Conservation (phyloP, 2,113 vertebrate species). For the Atlantisia rogersi region DNA sequence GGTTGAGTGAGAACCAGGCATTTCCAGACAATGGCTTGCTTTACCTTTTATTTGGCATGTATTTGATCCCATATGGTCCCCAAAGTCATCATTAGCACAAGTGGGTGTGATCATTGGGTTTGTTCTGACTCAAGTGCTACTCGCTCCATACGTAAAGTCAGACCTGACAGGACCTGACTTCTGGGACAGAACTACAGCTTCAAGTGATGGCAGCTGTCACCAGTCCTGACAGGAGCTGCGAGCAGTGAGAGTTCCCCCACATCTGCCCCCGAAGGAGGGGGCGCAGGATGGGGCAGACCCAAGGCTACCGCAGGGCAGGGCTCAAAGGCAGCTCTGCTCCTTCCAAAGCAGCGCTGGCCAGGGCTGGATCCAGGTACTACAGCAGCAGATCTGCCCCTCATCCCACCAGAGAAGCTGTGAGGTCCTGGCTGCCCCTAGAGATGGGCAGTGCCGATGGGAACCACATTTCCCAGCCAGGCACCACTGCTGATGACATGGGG, state of each 20-base stretch:
- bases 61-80: constrained; percentile 14
- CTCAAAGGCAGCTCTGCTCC: neutral
- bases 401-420: neutral
- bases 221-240: neutral
- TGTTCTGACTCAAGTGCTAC: constrained; percentile 42
- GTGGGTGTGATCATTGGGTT: constrained; percentile 53
- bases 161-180: neutral
- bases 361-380: neutral
- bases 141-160: constrained; percentile 26
- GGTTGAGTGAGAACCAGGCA: constrained; percentile 27
- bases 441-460: accelerated
- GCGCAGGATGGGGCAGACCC: neutral
- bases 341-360: neutral
- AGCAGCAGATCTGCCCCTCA: neutral
- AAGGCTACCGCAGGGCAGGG: neutral
- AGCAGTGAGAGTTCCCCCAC: neutral
- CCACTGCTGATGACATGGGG: accelerated
- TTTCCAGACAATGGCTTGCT: constrained; percentile 49
- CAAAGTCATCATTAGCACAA: constrained; percentile 62
- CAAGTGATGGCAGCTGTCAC: neutral
- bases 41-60: constrained; percentile 41
- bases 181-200: neutral
- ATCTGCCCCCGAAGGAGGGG: neutral
- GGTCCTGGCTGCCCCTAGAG: neutral
- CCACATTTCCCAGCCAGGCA: accelerated